Evolutionary conservation across 92 coral and sea anemone genomes (phyloP), one percentile per base, ranked within the genome.

Genomic region (Chrysogorgia sp.): DNA sequence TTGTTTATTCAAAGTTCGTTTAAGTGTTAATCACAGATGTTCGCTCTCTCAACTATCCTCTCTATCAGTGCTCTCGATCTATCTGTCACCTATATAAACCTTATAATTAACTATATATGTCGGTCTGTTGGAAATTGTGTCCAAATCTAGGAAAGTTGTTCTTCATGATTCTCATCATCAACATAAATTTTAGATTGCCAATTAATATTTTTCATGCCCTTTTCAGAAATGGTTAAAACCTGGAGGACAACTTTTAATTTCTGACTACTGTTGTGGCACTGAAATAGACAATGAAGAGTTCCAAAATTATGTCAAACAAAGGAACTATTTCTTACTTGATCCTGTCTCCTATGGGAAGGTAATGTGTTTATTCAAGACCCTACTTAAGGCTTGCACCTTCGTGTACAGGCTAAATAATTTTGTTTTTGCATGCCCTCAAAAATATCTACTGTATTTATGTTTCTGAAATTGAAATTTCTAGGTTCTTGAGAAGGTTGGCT

Each of bases 211-310:
- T 43, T 9, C 17, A 14, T 56, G 43, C 34, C 43, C 52, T 35
- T 37, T 40, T 34, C 45, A 94, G 98, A 94, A 91, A 91, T 94
- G 98, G 98, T 80, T 94, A 17, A 94, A 91, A 60, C 98, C 98
- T 33, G 98, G 91, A n/a, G 98, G 98, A 0, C 88, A 89, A 65
- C 89, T 94, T 61, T 85, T 94, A 40, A 91, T 94, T 43, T 82
- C 97, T 25, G 98, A 94, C 82, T 94, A 94, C 63, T 87, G 92
- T 65, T 81, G 92, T 59, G 88, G 92, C 23, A 31, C 90, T 10
- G 74, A 82, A 20, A 90, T 89, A 47, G 87, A 80, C 22, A 86
- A 92, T 13, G 92, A 89, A 0, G 67, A 79, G 48, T 91, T 89
- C 76, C 87, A 89, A 75, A 88, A 88, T 21, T 94, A 94, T 62